Percentiles rank a stretch among this genome's conserved stretches.
phyloP scores from a whole-genome alignment of 2,797 vertebrate genomes.

The Cyclura pinguis region DNA sequence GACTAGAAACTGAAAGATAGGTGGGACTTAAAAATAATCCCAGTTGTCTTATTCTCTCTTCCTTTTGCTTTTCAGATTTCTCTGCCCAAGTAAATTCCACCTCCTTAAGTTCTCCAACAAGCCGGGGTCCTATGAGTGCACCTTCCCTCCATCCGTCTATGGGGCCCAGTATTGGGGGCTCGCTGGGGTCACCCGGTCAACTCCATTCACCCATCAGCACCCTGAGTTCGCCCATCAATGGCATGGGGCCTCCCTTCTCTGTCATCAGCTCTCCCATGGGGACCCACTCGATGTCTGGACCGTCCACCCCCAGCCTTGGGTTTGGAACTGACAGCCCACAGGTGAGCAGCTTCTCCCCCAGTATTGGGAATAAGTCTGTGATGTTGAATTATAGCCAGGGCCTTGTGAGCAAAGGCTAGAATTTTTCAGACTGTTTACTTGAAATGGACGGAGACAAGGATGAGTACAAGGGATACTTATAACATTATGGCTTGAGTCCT shows the following conservation, averaged over 20 bases:
- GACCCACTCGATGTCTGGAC: conserved; percentile 92
- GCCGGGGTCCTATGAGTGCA: conserved; percentile 88
- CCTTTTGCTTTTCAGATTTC: conserved; percentile 84
- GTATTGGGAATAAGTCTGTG: too few relatives aligned
- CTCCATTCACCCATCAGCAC: conserved; percentile 95
- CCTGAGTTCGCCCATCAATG: conserved; percentile 88
- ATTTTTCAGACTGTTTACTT: background rate
- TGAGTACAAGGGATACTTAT: rapidly evolving
- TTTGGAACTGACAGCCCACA: conserved; percentile 93
- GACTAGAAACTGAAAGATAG: too few relatives aligned
- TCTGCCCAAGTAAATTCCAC: conserved; percentile 90
- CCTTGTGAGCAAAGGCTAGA: background rate
- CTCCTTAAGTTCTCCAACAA: conserved; percentile 88
- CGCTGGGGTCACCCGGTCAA: conserved; percentile 87
- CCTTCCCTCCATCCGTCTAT: conserved; percentile 89
- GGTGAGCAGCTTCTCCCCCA: conserved; percentile 79
- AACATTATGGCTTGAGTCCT: too few relatives aligned
- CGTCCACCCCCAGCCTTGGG: conserved; percentile 89
- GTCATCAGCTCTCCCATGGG: conserved; percentile 98
- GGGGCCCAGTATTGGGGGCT: conserved; percentile 85
- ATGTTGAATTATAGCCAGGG: too few relatives aligned
- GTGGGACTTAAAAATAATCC: background rate
- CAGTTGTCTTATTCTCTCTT: background rate
- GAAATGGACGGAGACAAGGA: background rate
- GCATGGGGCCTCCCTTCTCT: conserved; percentile 88